Evolutionary conservation across 2,888 invertebrate species (phyloP), one percentile per base, ranked within the genome.

Genomic region (Athripsodes cinereus): DNA sequence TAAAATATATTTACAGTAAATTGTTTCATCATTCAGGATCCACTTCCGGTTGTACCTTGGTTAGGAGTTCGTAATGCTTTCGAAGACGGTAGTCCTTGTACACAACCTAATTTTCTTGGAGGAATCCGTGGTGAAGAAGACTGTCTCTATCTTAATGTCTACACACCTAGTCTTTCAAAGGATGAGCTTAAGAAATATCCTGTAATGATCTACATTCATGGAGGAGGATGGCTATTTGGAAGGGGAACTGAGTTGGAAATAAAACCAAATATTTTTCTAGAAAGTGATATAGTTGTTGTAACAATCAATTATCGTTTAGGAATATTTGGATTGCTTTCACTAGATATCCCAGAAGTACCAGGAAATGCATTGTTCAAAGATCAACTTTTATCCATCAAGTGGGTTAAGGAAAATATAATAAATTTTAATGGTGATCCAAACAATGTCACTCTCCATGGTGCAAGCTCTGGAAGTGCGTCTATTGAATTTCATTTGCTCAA

Each of bases 1-100:
- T n/a, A n/a, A n/a, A n/a, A n/a, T n/a, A n/a, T n/a, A n/a, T n/a
- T n/a, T n/a, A n/a, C n/a, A n/a, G n/a, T n/a, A n/a, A n/a, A n/a
- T n/a, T n/a, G n/a, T n/a, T n/a, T n/a, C n/a, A n/a, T n/a, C n/a
- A n/a, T n/a, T n/a, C 48, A 66, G 66, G 53, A 60, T 47, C 71
- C 70, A 0, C 60, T 66, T 13, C 65, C 69, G 34, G 65, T 68
- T 21, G 65, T 67, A 10, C 66, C 67, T 16, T 70, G 69, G 70
- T 50, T 66, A 22, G 71, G 71, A 1, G 68, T 71, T 1, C 69
- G 72, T 66, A 71, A 75, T 66, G 77, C 76, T 10, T 71, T 70
- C 1, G 69, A 71, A 44, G 76, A 73, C 63, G 65, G 73, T 8
- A 49, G 21, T 22, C 6, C 3, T 16, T 56, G 52, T 16, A 8